phyloP scores from a whole-genome alignment of 1,140 invertebrate species.

The Drosophila sulfurigaster region DNA sequence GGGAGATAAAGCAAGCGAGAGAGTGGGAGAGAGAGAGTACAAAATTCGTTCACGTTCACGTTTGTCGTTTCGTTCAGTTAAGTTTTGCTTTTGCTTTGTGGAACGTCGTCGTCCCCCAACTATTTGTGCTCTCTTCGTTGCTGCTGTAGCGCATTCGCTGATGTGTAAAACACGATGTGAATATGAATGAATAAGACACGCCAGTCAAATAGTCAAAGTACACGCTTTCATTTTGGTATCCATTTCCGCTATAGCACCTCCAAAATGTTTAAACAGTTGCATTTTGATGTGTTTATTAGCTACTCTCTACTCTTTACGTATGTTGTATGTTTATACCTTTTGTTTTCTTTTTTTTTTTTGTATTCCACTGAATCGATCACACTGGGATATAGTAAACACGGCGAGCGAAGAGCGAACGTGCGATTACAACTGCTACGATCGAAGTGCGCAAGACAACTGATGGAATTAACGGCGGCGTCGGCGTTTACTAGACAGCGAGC shows the following conservation, averaged over 20 bases:
- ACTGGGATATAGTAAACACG: conserved; percentile 55
- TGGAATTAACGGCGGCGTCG: conserved; percentile 32
- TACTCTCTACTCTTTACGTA: not conserved
- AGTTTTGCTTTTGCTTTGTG: conserved; percentile 23
- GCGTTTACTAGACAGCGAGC: conserved; percentile 34
- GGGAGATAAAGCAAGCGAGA: conserved; percentile 21
- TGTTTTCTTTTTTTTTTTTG: conserved; percentile 29
- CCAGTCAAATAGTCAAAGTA: conserved; percentile 70
- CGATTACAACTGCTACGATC: conserved; percentile 59
- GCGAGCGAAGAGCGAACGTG: conserved; percentile 32
- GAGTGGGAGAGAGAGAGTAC: not conserved
- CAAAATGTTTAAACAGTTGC: conserved; percentile 35
- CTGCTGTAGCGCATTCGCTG: conserved; percentile 37
- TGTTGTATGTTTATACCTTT: conserved; percentile 48
- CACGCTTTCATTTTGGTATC: conserved; percentile 69
- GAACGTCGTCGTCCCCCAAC: not conserved
- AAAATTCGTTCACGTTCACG: conserved; percentile 21
- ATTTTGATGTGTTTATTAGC: conserved; percentile 23
- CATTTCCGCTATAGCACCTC: conserved; percentile 48
- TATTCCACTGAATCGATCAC: conserved; percentile 34
- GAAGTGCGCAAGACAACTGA: conserved; percentile 63
- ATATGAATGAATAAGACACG: conserved; percentile 79
- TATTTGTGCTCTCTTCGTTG: conserved; percentile 26
- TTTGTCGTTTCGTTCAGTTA: conserved; percentile 24
- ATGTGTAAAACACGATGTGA: conserved; percentile 67